Percentiles rank a stretch among this genome's conserved stretches.
Conservation (phyloP, 2,888 invertebrate species). For the Idaea aversata region DNA sequence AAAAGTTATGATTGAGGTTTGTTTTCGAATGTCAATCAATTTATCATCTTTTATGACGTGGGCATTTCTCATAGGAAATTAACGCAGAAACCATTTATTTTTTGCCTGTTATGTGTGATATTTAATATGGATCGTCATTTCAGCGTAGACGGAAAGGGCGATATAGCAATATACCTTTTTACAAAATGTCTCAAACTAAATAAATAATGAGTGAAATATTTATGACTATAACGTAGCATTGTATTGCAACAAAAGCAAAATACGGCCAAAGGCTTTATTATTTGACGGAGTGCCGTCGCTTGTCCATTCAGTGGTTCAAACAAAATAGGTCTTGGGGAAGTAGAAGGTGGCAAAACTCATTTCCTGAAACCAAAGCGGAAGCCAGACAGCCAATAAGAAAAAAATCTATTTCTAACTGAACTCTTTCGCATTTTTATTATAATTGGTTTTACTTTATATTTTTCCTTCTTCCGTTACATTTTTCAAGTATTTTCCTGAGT, state of each 20-base stretch:
- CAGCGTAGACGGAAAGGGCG: background rate
- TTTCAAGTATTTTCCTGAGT: background rate
- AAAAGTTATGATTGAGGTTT: conserved; percentile 36
- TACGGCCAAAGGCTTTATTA: conserved; percentile 19
- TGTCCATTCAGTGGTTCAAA: conserved; percentile 42
- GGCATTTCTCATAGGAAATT: conserved; percentile 26
- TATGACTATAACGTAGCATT: background rate
- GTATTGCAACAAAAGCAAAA: conserved; percentile 11
- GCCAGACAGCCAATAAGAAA: conserved; percentile 69
- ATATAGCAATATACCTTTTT: background rate
- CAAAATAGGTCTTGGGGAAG: conserved; percentile 27
- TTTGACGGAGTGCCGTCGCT: conserved; percentile 57
- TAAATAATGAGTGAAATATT: conserved; percentile 52
- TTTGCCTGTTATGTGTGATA: conserved; percentile 5
- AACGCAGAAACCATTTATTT: conserved; percentile 21
- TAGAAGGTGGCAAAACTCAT: conserved; percentile 65
- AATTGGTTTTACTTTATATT: conserved; percentile 52
- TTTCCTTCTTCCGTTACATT: conserved; percentile 24
- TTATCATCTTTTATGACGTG: conserved; percentile 31
- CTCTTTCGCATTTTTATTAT: conserved; percentile 53
- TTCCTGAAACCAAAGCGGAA: conserved; percentile 70
- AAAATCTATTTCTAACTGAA: conserved; percentile 63
- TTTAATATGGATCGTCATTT: background rate
- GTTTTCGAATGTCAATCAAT: conserved; percentile 37
- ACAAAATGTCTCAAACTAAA: conserved; percentile 39